phyloP scores from a whole-genome alignment of 2,888 invertebrate species.

The Mystacides longicornis region DNA sequence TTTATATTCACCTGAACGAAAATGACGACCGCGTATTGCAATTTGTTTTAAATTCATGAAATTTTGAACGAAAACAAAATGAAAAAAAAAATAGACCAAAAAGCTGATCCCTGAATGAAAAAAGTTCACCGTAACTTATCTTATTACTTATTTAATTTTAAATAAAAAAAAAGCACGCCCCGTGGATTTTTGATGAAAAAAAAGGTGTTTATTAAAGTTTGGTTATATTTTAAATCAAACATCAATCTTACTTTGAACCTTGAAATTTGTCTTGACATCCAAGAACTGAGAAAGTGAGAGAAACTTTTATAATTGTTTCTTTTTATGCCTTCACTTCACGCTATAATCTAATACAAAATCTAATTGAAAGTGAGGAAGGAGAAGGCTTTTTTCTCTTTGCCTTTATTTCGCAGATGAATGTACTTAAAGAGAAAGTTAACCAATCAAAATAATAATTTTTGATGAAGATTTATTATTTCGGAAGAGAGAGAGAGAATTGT shows the following conservation, averaged over 20 bases:
- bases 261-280: background rate
- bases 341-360: background rate
- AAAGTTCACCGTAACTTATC: too few species aligned
- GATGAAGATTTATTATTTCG: slow-evolving; percentile 25
- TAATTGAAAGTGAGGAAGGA: background rate
- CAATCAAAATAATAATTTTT: slow-evolving; percentile 26
- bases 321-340: background rate
- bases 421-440: slow-evolving; percentile 21
- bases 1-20: too few species aligned
- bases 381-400: background rate
- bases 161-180: too few species aligned
- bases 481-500: background rate
- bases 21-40: too few species aligned
- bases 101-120: too few species aligned
- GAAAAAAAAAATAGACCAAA: too few species aligned
- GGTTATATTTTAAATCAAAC: background rate
- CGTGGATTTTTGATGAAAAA: too few species aligned
- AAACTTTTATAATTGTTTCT: background rate
- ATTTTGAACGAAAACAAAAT: too few species aligned
- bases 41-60: too few species aligned
- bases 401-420: slow-evolving; percentile 23
- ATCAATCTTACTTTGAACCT: background rate
- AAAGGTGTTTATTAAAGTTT: too few species aligned
- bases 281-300: background rate
- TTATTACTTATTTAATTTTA: too few species aligned